Conservation (phyloP, 2,113 vertebrate species). For the Oxyruncus cristatus region DNA sequence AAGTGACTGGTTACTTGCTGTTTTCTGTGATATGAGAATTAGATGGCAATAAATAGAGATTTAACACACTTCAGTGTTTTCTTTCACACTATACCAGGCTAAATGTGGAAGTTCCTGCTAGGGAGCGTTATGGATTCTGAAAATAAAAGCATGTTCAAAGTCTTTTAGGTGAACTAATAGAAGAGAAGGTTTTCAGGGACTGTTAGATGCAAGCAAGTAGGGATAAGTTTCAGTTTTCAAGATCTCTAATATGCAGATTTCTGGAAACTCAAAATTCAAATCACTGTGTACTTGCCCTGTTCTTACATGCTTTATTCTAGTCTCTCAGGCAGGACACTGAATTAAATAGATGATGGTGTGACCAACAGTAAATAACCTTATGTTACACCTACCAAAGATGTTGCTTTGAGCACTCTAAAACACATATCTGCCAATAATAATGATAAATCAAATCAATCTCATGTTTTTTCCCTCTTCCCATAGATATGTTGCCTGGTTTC, state of each 20-base stretch:
- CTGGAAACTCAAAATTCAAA: background rate
- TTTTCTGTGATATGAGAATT: background rate
- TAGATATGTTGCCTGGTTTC: slow-evolving; percentile 85
- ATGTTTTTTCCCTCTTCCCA: background rate
- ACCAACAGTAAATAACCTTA: background rate
- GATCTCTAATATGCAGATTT: background rate
- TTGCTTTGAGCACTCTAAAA: background rate
- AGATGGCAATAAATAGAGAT: background rate
- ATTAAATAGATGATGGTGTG: background rate
- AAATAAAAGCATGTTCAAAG: background rate
- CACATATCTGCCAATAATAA: background rate
- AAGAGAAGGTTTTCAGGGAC: background rate
- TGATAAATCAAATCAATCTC: background rate
- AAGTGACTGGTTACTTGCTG: background rate
- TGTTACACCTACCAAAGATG: background rate
- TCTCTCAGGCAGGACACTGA: background rate
- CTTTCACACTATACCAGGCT: background rate
- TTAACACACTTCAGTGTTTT: background rate
- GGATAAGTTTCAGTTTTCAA: background rate
- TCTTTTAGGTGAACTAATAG: background rate
- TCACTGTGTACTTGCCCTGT: background rate
- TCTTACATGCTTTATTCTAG: background rate
- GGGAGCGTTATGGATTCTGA: background rate
- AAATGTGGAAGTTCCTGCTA: background rate
- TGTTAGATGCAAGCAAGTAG: background rate